Conservation (phyloP, 2,888 invertebrate species). For the Carterocephalus palaemon region DNA sequence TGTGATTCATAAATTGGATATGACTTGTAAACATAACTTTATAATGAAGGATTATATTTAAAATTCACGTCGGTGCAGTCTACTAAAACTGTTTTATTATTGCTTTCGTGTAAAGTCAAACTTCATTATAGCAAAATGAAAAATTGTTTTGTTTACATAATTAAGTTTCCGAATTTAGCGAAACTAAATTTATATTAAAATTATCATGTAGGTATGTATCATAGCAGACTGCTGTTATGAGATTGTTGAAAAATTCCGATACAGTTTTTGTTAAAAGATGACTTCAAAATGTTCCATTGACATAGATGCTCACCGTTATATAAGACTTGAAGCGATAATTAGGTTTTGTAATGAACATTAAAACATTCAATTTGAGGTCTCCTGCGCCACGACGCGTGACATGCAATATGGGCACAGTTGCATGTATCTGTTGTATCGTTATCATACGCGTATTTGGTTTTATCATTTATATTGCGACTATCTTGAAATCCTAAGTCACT, state of each 20-base stretch:
- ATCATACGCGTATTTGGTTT: not conserved
- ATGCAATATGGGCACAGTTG: no score
- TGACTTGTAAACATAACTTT: no score
- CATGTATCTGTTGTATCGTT: not conserved
- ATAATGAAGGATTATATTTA: no score
- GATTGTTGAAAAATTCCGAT: slow-evolving; percentile 13
- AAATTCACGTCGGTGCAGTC: no score
- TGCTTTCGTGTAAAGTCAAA: no score
- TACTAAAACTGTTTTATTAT: no score
- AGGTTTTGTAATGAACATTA: slow-evolving; percentile 43
- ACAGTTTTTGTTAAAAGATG: slow-evolving; percentile 7
- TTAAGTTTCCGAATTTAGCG: no score
- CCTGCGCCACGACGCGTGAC: not conserved
- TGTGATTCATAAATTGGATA: no score
- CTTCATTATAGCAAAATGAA: no score
- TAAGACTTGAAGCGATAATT: slow-evolving; percentile 53
- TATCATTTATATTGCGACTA: not conserved
- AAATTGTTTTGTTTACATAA: no score
- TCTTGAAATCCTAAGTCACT: not conserved
- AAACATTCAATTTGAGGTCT: slow-evolving; percentile 27
- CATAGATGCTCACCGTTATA: slow-evolving; percentile 70
- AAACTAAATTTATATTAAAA: no score
- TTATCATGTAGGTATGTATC: no score
- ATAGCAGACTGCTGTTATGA: slow-evolving; percentile 9
- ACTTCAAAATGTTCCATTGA: slow-evolving; percentile 47